Evolutionary conservation across 2,888 invertebrate genomes (phyloP), one percentile per base, ranked within the genome.

Genomic region (Drosophila nr. fundita): DNA sequence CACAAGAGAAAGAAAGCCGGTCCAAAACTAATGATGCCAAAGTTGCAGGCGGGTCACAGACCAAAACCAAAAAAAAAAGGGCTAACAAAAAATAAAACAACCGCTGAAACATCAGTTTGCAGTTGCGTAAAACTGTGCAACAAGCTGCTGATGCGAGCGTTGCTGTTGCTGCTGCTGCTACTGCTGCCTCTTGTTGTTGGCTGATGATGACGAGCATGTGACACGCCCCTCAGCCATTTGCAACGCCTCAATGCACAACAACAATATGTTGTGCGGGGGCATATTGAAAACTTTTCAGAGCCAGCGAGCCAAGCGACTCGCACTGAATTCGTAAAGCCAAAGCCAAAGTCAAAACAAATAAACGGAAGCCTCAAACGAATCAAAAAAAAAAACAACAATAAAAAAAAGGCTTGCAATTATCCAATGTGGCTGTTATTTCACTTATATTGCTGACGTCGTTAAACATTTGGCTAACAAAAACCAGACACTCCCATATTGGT

Each of bases 161-260:
- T 66, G 58, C 71, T 67, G 82, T 59, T 54, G 73, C 59, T 65
- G 21, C 36, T 66, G 61, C 27, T 69, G 27, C 13, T 60, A 57
- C 38, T 32, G 58, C 52, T 52, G 64, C 6, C 13, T 1, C 13
- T 45, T 70, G 63, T 50, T 52, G 64, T 27, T 52, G 60, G 79
- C 30, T 73, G 68, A 64, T 65, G 80, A 79, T 85, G 87, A 86
- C 82, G 90, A 88, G 75, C 87, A 85, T 74, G 83, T 82, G 87
- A 83, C 91, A 90, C 87, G 87, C 89, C 89, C 78, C 88, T 18
- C 58, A 71, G 68, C 72, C 89, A 79, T 81, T 90, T 83, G 87
- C 76, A 87, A 91, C 90, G 91, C 81, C 79, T 89, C 82, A 87
- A 83, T 90, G 91, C 89, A 90, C 90, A 80, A 53, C 55, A 74